A percentile compares a stretch with the other conserved stretches of the same genome.
phyloP scores from a whole-genome alignment of 2,797 vertebrate species.

The Phrynocephalus vlangalii region DNA sequence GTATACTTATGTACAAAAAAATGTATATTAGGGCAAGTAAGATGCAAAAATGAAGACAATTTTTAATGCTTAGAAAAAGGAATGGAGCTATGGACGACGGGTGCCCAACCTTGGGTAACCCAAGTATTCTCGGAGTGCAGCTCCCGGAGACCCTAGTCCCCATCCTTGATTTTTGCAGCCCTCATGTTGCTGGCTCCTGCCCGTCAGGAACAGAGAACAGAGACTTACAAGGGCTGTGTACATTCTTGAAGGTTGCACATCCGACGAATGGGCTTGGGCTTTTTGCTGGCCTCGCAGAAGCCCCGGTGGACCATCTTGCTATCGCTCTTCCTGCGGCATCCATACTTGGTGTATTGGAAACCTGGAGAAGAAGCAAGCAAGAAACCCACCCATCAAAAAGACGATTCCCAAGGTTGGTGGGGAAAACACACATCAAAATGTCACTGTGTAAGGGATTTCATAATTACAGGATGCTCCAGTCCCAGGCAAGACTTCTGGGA shows the following conservation, averaged over 20 bases:
- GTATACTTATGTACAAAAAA: not conserved
- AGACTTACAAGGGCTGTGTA: conserved; percentile 91
- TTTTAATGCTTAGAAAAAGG: not conserved
- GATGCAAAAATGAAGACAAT: not conserved
- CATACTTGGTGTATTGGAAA: conserved; percentile 95
- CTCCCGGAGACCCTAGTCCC: not conserved
- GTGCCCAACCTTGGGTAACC: no score
- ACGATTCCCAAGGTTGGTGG: not conserved
- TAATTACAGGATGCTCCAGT: no score
- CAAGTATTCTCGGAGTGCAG: no score
- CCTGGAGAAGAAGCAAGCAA: conserved; percentile 74
- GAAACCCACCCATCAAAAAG: not conserved
- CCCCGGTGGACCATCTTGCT: conserved; percentile 93
- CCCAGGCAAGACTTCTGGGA: no score
- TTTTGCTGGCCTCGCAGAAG: conserved; percentile 93
- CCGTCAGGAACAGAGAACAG: rapidly evolving
- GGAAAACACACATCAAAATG: no score
- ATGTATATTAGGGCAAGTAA: not conserved
- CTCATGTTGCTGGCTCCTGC: no score
- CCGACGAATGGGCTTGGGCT: conserved; percentile 94
- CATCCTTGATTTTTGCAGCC: not conserved
- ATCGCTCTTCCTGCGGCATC: conserved; percentile 93
- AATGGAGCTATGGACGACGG: no score
- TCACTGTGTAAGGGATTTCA: not conserved
- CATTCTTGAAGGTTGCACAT: conserved; percentile 98